A percentile compares a stretch with the other conserved stretches of the same genome.
Conservation (phyloP, 2,797 vertebrate species). For the Hypotaenidia okinawae region DNA sequence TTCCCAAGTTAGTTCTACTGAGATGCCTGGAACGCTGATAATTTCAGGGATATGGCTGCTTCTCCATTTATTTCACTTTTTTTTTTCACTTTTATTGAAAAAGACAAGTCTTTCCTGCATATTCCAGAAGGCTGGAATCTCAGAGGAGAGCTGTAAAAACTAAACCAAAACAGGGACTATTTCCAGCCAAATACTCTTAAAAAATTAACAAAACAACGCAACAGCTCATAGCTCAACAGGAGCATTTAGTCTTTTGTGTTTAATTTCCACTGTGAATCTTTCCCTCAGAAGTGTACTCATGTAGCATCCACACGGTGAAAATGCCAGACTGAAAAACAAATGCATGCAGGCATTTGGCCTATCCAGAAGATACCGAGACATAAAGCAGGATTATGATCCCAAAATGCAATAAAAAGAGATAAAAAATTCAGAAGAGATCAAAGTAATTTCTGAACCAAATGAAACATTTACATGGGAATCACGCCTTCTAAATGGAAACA, state of each 20-base stretch:
- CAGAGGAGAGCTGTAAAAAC: slow-evolving; percentile 15
- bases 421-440: slow-evolving; percentile 62
- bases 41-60: neutral
- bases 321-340: slow-evolving; percentile 53
- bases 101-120: slow-evolving; percentile 22
- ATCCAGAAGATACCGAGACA: slow-evolving; percentile 28
- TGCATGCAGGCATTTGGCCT: slow-evolving; percentile 32
- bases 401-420: slow-evolving; percentile 47
- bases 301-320: slow-evolving; percentile 17
- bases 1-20: neutral
- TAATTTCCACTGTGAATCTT: slow-evolving; percentile 61
- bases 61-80: slow-evolving; percentile 1
- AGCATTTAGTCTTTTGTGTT: slow-evolving; percentile 39
- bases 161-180: neutral
- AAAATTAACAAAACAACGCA: slow-evolving; percentile 48
- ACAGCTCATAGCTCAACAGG: slow-evolving; percentile 18
- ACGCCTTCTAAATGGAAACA: slow-evolving; percentile 1
- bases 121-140: slow-evolving; percentile 29
- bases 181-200: slow-evolving; percentile 51
- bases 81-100: neutral
- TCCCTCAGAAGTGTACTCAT: slow-evolving; percentile 30
- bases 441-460: slow-evolving; percentile 57
- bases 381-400: slow-evolving; percentile 67
- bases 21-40: neutral
- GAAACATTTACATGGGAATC: slow-evolving; percentile 55